A percentile compares a stretch with the other conserved stretches of the same genome.
Conservation (phyloP, 2,113 vertebrate genomes). For the Psittacus erithacus region DNA sequence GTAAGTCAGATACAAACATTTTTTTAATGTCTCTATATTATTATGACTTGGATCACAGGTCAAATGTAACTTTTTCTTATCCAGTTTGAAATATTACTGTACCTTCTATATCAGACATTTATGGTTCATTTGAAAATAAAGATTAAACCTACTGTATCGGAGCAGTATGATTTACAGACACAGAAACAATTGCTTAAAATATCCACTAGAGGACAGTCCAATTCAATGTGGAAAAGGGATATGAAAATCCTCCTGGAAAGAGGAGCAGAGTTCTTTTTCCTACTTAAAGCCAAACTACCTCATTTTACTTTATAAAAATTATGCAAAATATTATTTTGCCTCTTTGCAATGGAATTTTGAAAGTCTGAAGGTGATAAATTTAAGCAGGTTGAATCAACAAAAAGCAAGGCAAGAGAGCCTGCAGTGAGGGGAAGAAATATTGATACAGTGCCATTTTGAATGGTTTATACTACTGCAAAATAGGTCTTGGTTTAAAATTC, state of each 20-base stretch:
- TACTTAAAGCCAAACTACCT: constrained; percentile 25
- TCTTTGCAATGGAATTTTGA: constrained; percentile 42
- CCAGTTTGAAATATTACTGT: constrained; percentile 12
- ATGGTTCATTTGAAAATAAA: constrained; percentile 1
- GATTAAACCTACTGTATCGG: not conserved
- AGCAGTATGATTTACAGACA: not conserved
- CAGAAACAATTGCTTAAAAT: constrained; percentile 18
- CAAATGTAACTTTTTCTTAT: not conserved
- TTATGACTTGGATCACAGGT: not conserved
- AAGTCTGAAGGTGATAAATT: constrained; percentile 40
- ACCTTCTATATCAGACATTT: not conserved
- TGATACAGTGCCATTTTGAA: not conserved
- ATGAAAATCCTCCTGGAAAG: constrained; percentile 32
- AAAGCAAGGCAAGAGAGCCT: constrained; percentile 13
- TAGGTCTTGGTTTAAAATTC: not conserved
- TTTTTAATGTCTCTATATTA: not conserved
- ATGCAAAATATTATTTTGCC: constrained; percentile 40
- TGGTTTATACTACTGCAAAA: not conserved
- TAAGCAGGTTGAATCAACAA: constrained; percentile 51
- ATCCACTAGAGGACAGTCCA: constrained; percentile 90
- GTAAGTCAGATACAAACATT: not conserved
- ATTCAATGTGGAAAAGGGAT: constrained; percentile 73
- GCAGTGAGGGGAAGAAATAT: not conserved
- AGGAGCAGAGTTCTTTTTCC: constrained; percentile 39
- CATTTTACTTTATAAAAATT: constrained; percentile 16